Evolutionary conservation across 2,113 vertebrate genomes (phyloP).

Genomic region (Coregonus clupeaformis): DNA sequence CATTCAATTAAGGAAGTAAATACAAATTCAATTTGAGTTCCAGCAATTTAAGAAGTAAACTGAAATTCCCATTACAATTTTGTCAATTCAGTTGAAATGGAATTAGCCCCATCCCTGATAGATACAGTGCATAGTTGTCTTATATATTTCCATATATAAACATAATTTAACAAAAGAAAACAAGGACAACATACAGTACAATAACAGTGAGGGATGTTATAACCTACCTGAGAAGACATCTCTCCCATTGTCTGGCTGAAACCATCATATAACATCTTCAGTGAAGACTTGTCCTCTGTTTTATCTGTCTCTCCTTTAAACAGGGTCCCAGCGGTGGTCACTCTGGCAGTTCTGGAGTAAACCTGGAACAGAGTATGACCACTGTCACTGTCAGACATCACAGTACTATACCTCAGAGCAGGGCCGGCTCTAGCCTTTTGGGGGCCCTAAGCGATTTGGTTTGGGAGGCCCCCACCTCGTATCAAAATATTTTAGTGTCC

Average conservation of each 20-base stretch:
- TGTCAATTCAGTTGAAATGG: not conserved
- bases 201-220: not conserved
- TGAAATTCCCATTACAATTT: not conserved
- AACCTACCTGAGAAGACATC: constrained; percentile 74
- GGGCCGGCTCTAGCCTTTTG: too few species aligned
- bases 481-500: too few species aligned
- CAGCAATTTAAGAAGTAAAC: not conserved
- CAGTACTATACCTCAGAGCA: too few species aligned
- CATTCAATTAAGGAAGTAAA: too few species aligned
- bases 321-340: constrained; percentile 72
- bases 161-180: too few species aligned
- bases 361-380: constrained; percentile 66
- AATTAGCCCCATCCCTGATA: too few species aligned
- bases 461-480: too few species aligned
- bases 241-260: constrained; percentile 83
- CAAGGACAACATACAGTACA: not conserved
- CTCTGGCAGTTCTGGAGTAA: constrained; percentile 79
- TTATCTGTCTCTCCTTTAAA: constrained; percentile 75
- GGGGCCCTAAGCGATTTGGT: too few species aligned
- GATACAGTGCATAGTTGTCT: too few species aligned
- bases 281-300: constrained; percentile 73
- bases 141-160: too few species aligned
- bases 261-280: constrained; percentile 77
- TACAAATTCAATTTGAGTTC: too few species aligned
- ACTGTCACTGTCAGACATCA: not conserved